Evolutionary conservation across 2,113 vertebrate species (phyloP).

Genomic region (Dasyurus viverrinus): DNA sequence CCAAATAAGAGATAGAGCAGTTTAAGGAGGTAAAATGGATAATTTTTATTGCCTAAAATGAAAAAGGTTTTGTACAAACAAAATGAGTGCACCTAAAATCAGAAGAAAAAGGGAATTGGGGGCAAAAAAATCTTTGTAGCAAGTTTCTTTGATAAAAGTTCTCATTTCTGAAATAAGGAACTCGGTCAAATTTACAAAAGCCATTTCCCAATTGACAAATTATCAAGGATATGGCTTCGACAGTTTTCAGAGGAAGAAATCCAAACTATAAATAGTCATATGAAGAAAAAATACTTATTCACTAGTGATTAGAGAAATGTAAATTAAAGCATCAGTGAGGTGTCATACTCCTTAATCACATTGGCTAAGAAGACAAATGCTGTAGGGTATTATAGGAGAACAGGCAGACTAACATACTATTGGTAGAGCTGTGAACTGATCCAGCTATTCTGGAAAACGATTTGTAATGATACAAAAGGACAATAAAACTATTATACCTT

Average conservation of each 20-base stretch:
- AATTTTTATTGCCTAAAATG: background rate
- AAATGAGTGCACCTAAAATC: background rate
- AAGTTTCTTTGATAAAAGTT: background rate
- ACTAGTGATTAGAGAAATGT: background rate
- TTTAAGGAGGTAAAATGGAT: background rate
- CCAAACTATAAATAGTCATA: no score
- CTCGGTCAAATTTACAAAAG: background rate
- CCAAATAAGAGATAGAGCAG: background rate
- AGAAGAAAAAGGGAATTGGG: background rate
- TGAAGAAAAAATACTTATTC: background rate
- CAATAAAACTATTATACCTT: background rate
- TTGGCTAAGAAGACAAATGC: background rate
- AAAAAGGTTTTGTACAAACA: background rate
- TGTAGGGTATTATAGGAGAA: no score
- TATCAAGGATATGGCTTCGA: background rate
- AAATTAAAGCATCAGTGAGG: background rate
- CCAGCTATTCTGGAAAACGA: background rate
- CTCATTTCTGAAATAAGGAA: background rate
- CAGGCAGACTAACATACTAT: no score
- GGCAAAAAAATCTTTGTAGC: background rate
- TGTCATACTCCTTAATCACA: background rate
- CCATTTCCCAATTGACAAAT: background rate
- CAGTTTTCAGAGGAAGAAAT: background rate
- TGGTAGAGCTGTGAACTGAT: no score
- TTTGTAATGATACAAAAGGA: background rate